Conservation (phyloP, 2,113 vertebrate genomes). For the Oceanodroma tethys region DNA sequence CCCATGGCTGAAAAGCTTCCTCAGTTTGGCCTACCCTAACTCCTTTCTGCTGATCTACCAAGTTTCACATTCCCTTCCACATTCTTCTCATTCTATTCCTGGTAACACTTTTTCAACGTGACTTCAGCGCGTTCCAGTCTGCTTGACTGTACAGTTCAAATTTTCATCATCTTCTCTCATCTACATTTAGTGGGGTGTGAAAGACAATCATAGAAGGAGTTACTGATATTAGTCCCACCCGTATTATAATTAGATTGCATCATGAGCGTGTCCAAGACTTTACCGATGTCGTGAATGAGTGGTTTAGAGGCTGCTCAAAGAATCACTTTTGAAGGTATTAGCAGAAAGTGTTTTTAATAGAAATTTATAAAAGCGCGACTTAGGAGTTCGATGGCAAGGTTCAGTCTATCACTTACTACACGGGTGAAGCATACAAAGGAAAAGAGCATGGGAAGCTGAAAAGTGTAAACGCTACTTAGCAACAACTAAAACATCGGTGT, state of each 20-base stretch:
- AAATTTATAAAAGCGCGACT: no score
- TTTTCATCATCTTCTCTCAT: neutral
- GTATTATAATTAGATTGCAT: neutral
- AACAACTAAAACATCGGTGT: no score
- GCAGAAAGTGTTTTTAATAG: no score
- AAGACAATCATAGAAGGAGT: neutral
- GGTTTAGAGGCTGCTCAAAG: no score
- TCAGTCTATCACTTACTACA: no score
- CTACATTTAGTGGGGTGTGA: neutral
- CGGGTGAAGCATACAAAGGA: no score
- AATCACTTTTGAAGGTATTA: no score
- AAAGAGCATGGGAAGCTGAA: no score
- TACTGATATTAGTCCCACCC: neutral
- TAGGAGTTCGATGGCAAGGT: no score
- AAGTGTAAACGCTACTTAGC: no score
- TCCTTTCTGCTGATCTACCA: neutral
- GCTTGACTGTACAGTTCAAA: neutral
- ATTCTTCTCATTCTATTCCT: neutral
- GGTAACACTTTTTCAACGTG: neutral
- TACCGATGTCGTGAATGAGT: neutral
- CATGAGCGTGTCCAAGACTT: neutral
- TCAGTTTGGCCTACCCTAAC: neutral
- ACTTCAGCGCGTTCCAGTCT: neutral
- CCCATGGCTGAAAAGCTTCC: neutral
- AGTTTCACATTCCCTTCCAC: neutral